phyloP scores from a whole-genome alignment of 2,888 invertebrate genomes.

The Stenotaenia linearis region DNA sequence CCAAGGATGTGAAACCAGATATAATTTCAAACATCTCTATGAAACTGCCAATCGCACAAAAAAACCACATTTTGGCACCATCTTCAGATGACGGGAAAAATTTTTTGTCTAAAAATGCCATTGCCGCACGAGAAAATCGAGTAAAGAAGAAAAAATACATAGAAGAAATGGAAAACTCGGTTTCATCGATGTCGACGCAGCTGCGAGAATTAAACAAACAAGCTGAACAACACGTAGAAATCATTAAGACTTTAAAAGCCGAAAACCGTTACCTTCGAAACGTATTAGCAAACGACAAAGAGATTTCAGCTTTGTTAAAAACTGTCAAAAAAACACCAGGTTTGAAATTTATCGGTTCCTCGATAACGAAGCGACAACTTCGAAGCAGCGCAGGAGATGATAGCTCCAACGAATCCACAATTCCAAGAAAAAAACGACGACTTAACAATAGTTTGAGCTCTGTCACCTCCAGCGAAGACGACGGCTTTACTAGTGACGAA shows the following conservation, averaged over 20 bases:
- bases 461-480: neutral
- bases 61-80: neutral
- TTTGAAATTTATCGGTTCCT: slow-evolving; percentile 46
- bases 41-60: neutral
- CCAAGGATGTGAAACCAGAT: neutral
- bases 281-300: slow-evolving; percentile 54
- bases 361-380: slow-evolving; percentile 39
- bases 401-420: slow-evolving; percentile 2
- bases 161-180: slow-evolving; percentile 54
- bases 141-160: slow-evolving; percentile 58
- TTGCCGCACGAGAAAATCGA: slow-evolving; percentile 59
- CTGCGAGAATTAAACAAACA: slow-evolving; percentile 51
- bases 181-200: slow-evolving; percentile 49
- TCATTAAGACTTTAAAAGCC: slow-evolving; percentile 51
- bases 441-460: neutral
- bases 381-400: slow-evolving; percentile 5
- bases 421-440: neutral
- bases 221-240: slow-evolving; percentile 51
- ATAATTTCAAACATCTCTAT: neutral
- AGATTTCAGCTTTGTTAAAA: slow-evolving; percentile 52
- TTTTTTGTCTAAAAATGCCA: slow-evolving; percentile 53
- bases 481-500: neutral
- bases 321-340: slow-evolving; percentile 48
- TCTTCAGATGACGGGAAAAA: neutral
- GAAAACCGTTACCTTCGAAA: slow-evolving; percentile 56